These are phyloP conservation scores for Gryllus bimaculatus DNA, from an alignment of 1,140 invertebrate species.

Conservation along the genomic window DNA sequence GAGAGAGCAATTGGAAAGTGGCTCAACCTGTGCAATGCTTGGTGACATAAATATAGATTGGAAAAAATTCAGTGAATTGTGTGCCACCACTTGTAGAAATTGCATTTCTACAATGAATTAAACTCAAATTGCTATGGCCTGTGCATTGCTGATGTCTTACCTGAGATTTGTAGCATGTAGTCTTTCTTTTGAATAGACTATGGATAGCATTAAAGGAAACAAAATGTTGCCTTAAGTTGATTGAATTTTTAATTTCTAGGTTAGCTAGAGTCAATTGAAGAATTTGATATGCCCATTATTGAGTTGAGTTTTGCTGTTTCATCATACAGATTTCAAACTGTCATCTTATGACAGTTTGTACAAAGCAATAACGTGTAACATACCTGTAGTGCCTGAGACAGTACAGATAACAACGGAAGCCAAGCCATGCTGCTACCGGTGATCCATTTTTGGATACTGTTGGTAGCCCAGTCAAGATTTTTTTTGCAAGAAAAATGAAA, in stretches of 20 bases:
- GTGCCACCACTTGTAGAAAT: neutral
- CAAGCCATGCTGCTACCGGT: neutral
- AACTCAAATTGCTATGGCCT: neutral
- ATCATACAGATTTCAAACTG: constrained; percentile 19
- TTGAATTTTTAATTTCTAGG: constrained; percentile 18
- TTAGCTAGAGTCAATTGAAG: constrained; percentile 15
- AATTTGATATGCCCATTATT: constrained; percentile 10
- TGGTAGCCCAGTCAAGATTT: constrained; percentile 13
- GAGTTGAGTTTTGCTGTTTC: constrained; percentile 19
- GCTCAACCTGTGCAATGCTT: neutral
- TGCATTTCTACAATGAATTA: neutral
- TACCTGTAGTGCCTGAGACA: constrained; percentile 24
- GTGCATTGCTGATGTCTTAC: neutral
- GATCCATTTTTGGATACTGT: neutral
- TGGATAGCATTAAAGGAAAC: constrained; percentile 12
- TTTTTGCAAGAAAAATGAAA: constrained; percentile 13
- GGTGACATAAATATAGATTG: neutral
- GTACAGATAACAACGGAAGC: neutral
- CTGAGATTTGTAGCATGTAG: neutral
- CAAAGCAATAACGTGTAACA: constrained; percentile 20
- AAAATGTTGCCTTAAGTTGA: constrained; percentile 22
- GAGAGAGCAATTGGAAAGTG: neutral
- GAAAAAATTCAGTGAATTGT: neutral
- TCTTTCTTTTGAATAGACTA: neutral
- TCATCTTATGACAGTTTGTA: constrained; percentile 17